A percentile compares a stretch with the other conserved stretches of the same genome.
These are phyloP conservation scores for Caenorhabditis afra DNA, from an alignment of 2,888 invertebrate genomes.

Conservation along the genomic window DNA sequence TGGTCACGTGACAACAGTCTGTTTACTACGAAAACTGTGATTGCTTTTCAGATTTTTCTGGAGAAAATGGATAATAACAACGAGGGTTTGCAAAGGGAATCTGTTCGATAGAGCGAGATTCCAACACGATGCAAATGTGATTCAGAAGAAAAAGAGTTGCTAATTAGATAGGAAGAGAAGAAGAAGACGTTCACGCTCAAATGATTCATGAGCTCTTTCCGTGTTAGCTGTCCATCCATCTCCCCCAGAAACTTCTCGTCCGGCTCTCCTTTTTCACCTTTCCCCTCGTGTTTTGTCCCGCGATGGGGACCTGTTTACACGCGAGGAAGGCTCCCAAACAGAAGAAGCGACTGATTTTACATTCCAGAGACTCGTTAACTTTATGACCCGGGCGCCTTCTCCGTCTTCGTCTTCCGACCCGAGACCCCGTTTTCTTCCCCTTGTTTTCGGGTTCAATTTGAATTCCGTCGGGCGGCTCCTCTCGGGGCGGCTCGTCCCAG, in stretches of 20 bases:
- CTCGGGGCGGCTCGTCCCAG: not conserved
- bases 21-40: too few species aligned
- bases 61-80: too few species aligned
- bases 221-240: not conserved
- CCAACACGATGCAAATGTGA: too few species aligned
- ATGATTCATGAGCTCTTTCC: conserved; percentile 7
- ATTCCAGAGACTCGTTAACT: conserved; percentile 41
- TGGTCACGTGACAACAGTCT: too few species aligned
- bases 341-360: conserved; percentile 8
- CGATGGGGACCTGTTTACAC: conserved; percentile 37
- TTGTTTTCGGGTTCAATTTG: conserved; percentile 51
- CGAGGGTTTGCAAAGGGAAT: too few species aligned
- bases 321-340: not conserved
- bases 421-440: not conserved
- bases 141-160: too few species aligned
- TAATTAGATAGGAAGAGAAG: not conserved
- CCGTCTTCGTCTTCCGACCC: not conserved
- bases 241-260: not conserved
- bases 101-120: too few species aligned
- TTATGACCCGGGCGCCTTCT: conserved; percentile 39
- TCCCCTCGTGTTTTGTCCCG: conserved; percentile 4
- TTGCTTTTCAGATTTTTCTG: too few species aligned
- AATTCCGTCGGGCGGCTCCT: conserved; percentile 18
- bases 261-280: not conserved
- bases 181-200: conserved; percentile 10